A percentile compares a stretch with the other conserved stretches of the same genome.
Evolutionary conservation across 2,888 invertebrate species (phyloP).

Genomic region (Eledona agricola): DNA sequence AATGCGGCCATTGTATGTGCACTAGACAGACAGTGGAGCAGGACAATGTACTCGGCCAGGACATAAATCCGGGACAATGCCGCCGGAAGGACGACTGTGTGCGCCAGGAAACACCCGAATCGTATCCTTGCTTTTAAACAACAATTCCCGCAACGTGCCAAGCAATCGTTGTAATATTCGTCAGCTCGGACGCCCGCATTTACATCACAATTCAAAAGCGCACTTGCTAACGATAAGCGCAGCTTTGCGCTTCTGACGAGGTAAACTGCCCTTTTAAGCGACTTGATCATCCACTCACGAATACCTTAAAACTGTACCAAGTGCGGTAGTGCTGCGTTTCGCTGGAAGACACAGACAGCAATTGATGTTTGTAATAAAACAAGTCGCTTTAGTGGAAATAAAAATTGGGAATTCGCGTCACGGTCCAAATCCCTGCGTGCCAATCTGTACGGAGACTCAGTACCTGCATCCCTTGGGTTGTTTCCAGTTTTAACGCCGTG

Average conservation of each 20-base stretch:
- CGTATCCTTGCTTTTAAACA: conserved; percentile 55
- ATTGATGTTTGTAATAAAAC: too few relatives aligned
- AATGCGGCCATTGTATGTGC: conserved; percentile 58
- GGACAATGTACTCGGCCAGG: conserved; percentile 59
- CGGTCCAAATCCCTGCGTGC: conserved; percentile 34
- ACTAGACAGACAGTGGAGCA: conserved; percentile 56
- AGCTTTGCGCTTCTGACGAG: too few relatives aligned
- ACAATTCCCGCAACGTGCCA: conserved; percentile 47
- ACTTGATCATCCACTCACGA: too few relatives aligned
- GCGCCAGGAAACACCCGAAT: conserved; percentile 58
- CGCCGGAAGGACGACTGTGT: conserved; percentile 58
- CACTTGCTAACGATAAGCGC: too few relatives aligned
- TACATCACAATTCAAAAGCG: conserved; percentile 8
- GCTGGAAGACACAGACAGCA: too few relatives aligned
- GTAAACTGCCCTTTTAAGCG: too few relatives aligned
- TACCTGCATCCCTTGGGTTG: conserved; percentile 26
- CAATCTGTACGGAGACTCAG: conserved; percentile 26
- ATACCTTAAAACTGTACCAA: too few relatives aligned
- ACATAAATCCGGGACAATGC: conserved; percentile 61
- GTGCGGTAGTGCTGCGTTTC: too few relatives aligned
- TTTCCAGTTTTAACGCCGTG: conserved; percentile 16
- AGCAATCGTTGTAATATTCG: conserved; percentile 47
- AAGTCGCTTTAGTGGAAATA: conserved; percentile 13
- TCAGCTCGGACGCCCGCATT: conserved; percentile 29
- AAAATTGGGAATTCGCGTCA: conserved; percentile 19